Conservation (phyloP, 1,140 invertebrate species). For the Penaeus indicus region DNA sequence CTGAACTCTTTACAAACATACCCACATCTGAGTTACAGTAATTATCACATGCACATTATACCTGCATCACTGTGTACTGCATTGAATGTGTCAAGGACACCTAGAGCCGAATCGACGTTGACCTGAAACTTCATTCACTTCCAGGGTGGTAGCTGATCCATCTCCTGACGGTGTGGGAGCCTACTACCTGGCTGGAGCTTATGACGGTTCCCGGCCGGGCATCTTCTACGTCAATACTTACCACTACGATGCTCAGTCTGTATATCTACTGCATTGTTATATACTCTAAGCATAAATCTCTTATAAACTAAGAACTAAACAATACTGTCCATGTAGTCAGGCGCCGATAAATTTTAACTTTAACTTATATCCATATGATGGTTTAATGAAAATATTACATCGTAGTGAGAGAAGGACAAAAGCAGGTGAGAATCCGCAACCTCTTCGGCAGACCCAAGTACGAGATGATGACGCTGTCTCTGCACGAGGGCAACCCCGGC, state of each 20-base stretch:
- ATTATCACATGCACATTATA: neutral
- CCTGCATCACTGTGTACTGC: no score
- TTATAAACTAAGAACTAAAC: no score
- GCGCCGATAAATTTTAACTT: no score
- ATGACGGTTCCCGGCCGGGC: constrained; percentile 65
- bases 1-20: constrained; percentile 63
- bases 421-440: no score
- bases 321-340: no score
- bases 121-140: neutral
- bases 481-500: constrained; percentile 71
- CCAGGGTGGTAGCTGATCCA: constrained; percentile 60
- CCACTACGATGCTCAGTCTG: constrained; percentile 60
- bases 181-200: constrained; percentile 62
- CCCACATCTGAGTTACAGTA: constrained; percentile 63
- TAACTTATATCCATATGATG: no score
- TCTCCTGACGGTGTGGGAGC: constrained; percentile 55
- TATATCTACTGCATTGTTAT: neutral
- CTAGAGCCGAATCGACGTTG: no score
- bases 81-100: no score
- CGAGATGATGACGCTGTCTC: constrained; percentile 69
- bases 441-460: constrained; percentile 68
- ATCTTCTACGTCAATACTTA: constrained; percentile 66
- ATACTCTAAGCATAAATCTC: neutral
- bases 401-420: no score
- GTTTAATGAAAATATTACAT: no score